Percentiles rank a stretch among this genome's conserved stretches.
Evolutionary conservation across 2,113 vertebrate genomes (phyloP).

Genomic region (Platysternon megacephalum): DNA sequence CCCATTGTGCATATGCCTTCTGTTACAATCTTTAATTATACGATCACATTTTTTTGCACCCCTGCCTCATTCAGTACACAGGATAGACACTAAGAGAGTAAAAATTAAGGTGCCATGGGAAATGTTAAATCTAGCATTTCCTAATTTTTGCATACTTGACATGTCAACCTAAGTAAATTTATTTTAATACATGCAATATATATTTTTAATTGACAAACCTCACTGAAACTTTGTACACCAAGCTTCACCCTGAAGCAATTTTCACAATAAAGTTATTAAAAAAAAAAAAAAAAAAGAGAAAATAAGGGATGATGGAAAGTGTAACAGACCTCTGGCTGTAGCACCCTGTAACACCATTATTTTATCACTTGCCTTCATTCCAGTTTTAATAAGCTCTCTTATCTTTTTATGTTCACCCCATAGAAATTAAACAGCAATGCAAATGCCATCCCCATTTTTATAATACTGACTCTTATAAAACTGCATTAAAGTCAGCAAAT

Average conservation of each 20-base stretch:
- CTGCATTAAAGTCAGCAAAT: conserved; percentile 69
- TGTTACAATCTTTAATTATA: background rate
- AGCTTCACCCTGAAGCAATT: background rate
- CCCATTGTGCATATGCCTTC: background rate
- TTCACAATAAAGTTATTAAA: conserved; percentile 21
- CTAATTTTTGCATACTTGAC: background rate
- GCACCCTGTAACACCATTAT: conserved; percentile 70
- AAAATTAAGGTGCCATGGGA: background rate
- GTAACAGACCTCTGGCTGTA: conserved; percentile 60
- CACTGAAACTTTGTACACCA: background rate
- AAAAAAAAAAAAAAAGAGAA: conserved; percentile 42
- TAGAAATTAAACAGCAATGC: conserved; percentile 82
- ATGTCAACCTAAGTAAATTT: background rate
- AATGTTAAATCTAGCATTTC: background rate
- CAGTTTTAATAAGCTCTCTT: conserved; percentile 83
- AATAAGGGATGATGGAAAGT: conserved; percentile 56
- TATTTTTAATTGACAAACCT: background rate
- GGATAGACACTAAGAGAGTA: background rate
- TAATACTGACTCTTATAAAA: conserved; percentile 70
- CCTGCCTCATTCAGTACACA: background rate
- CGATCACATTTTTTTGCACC: background rate
- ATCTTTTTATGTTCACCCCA: conserved; percentile 80
- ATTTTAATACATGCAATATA: background rate
- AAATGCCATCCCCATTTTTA: conserved; percentile 77
- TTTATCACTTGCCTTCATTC: conserved; percentile 82